Evolutionary conservation across 2,888 invertebrate genomes (phyloP).

Genomic region (Xanthorhoe designata): DNA sequence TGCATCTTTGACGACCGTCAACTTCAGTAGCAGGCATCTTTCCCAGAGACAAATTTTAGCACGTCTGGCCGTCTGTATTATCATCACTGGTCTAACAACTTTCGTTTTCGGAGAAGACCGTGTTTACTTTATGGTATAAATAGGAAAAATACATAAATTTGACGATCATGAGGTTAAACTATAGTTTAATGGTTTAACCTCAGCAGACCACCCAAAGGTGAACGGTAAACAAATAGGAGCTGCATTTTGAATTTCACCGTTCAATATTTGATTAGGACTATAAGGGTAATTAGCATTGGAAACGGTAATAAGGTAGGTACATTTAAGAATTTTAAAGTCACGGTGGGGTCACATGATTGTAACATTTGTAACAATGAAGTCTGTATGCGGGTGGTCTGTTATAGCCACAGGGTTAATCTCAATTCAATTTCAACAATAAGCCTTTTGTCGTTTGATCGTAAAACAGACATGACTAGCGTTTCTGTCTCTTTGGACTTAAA

Average conservation of each 20-base stretch:
- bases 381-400: slow-evolving; percentile 71
- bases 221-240: slow-evolving; percentile 37
- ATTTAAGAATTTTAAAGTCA: slow-evolving; percentile 41
- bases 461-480: slow-evolving; percentile 41
- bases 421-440: slow-evolving; percentile 63
- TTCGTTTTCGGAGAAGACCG: slow-evolving; percentile 51
- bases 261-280: slow-evolving; percentile 53
- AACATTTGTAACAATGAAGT: slow-evolving; percentile 53
- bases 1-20: slow-evolving; percentile 36
- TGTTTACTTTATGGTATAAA: slow-evolving; percentile 37
- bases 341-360: slow-evolving; percentile 47
- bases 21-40: slow-evolving; percentile 48
- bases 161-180: slow-evolving; percentile 38
- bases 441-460: slow-evolving; percentile 48
- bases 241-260: slow-evolving; percentile 40
- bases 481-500: slow-evolving; percentile 26
- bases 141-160: slow-evolving; percentile 40
- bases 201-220: slow-evolving; percentile 55
- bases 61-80: slow-evolving; percentile 50
- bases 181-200: slow-evolving; percentile 43
- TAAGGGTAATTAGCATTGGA: slow-evolving; percentile 54
- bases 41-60: slow-evolving; percentile 72
- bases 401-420: slow-evolving; percentile 62
- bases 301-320: slow-evolving; percentile 33
- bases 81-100: slow-evolving; percentile 55